These are phyloP conservation scores for Agrotis clavis DNA, from an alignment of 2,888 invertebrate genomes.

Conservation along the genomic window DNA sequence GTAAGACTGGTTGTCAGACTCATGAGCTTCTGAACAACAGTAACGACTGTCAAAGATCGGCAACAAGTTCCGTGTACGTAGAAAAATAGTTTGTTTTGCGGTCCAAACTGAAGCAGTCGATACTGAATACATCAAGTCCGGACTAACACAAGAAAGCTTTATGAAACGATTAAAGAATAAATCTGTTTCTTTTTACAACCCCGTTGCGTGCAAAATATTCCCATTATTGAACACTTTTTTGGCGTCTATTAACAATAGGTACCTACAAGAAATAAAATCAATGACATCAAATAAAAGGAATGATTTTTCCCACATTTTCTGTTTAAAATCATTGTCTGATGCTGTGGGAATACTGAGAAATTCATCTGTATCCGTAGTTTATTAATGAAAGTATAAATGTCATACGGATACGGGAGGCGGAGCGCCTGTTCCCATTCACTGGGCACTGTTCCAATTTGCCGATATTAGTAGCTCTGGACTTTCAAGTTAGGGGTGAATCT, in stretches of 20 bases:
- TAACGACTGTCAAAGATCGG: too few species aligned
- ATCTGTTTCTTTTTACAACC: conserved; percentile 9
- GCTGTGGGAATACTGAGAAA: conserved; percentile 17
- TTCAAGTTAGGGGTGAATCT: not conserved
- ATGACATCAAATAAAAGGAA: conserved; percentile 20
- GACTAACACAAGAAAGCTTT: not conserved
- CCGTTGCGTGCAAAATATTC: conserved; percentile 15
- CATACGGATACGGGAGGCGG: conserved; percentile 11
- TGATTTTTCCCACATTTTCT: conserved; percentile 16
- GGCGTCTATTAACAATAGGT: not conserved
- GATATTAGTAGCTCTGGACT: not conserved
- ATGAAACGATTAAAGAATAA: conserved; percentile 9
- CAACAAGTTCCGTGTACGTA: too few species aligned
- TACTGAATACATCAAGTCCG: too few species aligned
- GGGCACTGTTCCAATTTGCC: conserved; percentile 13
- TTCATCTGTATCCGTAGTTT: conserved; percentile 2
- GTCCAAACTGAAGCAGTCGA: too few species aligned
- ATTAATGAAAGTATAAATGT: conserved; percentile 23
- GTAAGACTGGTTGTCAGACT: too few species aligned
- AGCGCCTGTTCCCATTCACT: not conserved
- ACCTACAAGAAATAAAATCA: conserved; percentile 24
- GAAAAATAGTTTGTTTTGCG: too few species aligned
- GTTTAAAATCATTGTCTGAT: conserved; percentile 1
- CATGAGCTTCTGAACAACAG: too few species aligned
- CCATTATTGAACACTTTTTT: conserved; percentile 21